Evolutionary conservation across 2,797 vertebrate genomes (phyloP).

Genomic region (Carcharodon carcharias): DNA sequence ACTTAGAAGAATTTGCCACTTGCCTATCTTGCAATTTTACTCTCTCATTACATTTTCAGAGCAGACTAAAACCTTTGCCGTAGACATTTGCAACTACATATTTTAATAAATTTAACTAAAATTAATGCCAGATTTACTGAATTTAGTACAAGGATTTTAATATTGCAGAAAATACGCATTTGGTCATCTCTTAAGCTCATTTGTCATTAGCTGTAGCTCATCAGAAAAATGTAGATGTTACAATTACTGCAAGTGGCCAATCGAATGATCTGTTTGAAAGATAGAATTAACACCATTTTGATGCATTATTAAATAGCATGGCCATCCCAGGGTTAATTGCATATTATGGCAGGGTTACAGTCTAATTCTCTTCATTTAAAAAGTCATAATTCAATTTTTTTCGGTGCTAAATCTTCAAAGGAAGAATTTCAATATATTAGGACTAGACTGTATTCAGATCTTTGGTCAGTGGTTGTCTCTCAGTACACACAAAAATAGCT

Average conservation of each 20-base stretch:
- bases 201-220: too few species aligned
- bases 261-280: neutral
- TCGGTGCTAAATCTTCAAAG: neutral
- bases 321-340: neutral
- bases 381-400: neutral
- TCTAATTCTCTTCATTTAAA: neutral
- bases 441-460: conserved; percentile 14
- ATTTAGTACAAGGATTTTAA: neutral
- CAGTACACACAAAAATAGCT: neutral
- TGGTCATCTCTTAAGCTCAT: neutral
- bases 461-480: conserved; percentile 28
- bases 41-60: neutral
- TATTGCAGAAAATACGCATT: neutral
- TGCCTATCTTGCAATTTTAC: neutral
- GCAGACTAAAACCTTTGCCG: neutral
- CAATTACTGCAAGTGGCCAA: neutral
- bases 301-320: neutral
- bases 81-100: neutral
- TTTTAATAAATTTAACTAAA: neutral
- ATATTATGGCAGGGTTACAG: neutral
- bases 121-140: neutral
- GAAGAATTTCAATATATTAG: neutral
- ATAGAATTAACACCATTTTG: neutral
- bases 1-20: neutral
- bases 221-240: neutral